Conservation (phyloP, 2,888 invertebrate genomes). For the Drosophila silvestris region DNA sequence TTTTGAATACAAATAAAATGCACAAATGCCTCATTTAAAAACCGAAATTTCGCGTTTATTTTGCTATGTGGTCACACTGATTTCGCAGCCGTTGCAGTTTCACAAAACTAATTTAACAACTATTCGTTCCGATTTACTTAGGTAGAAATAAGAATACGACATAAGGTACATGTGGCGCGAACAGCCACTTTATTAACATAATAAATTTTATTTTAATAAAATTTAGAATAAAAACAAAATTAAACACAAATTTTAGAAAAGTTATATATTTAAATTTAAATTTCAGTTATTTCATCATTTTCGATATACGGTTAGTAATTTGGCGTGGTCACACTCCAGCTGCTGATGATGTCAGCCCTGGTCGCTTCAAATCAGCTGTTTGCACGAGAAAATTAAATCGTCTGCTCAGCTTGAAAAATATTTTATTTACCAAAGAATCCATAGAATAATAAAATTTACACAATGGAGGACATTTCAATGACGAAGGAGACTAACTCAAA, state of each 20-base stretch:
- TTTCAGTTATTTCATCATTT: background rate
- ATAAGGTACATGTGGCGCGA: background rate
- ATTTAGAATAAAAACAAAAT: background rate
- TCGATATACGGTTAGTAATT: conserved; percentile 9
- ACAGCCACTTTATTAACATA: background rate
- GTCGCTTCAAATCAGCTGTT: conserved; percentile 36
- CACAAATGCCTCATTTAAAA: background rate
- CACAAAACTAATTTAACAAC: background rate
- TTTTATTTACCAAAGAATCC: background rate
- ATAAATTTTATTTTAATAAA: background rate
- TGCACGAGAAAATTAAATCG: background rate
- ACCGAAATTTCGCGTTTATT: background rate
- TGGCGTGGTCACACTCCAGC: conserved; percentile 24
- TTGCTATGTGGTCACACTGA: conserved; percentile 24
- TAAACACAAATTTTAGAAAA: background rate
- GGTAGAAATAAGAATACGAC: background rate
- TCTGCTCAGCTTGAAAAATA: background rate
- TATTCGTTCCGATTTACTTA: background rate
- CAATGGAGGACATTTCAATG: conserved; percentile 32
- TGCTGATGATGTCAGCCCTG: conserved; percentile 34
- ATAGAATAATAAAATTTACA: background rate
- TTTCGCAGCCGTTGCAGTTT: background rate
- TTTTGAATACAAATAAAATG: conserved; percentile 28
- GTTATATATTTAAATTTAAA: background rate
- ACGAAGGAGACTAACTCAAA: conserved; percentile 30